Evolutionary conservation across 1,140 invertebrate genomes (phyloP).

Genomic region (Trachelipus rathkii): DNA sequence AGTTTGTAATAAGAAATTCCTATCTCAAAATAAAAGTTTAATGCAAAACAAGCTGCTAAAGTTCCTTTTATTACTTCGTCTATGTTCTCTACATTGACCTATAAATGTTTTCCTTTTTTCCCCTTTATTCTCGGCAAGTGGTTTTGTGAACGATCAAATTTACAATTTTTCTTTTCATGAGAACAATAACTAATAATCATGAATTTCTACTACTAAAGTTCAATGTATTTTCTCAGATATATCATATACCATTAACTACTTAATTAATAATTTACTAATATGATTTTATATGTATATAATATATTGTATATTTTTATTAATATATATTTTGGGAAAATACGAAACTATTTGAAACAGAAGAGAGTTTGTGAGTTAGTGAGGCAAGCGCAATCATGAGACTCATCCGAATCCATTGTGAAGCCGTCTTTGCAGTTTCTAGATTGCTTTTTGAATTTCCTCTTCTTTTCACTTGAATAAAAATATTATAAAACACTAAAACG

Average conservation of each 20-base stretch:
- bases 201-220: too few species aligned
- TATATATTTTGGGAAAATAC: background rate
- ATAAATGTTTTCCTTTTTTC: background rate
- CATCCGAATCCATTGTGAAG: background rate
- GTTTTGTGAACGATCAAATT: background rate
- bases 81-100: background rate
- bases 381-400: background rate
- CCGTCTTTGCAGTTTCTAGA: background rate
- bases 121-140: background rate
- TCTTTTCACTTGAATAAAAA: background rate
- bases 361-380: background rate
- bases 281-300: too few species aligned
- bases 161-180: too few species aligned
- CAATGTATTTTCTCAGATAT: too few species aligned
- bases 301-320: too few species aligned
- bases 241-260: too few species aligned
- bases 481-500: background rate
- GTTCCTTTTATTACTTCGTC: background rate
- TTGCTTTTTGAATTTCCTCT: background rate
- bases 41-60: too few species aligned
- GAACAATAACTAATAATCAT: too few species aligned
- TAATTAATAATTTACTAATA: too few species aligned
- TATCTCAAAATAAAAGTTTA: too few species aligned
- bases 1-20: too few species aligned
- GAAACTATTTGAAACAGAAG: background rate